Base-by-base conservation (phyloP, 2,888 invertebrate species). In the Cheilosia urbana region DNA sequence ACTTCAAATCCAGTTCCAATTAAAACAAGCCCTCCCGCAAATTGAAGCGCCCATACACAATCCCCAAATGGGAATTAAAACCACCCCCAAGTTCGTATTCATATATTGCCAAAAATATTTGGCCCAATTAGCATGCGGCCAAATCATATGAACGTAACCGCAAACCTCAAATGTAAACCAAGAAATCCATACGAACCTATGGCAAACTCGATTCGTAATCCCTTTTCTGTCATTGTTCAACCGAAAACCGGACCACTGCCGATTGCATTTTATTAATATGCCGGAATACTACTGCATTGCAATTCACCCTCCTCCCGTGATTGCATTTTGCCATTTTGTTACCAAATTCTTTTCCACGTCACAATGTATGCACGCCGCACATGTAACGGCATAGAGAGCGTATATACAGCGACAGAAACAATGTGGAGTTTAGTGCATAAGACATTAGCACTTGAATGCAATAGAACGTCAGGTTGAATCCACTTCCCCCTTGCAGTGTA, bases 361-460 rank as follows among this genome's bases (percentile, higher is more conserved):
- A 17, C 45, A 63, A 13, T 30, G 42, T 55, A 45, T 45, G 34
- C 19, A 21, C n/a, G n/a, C 15, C 55, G 21, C 45, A 55, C 19
- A 21, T 72, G 40, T 62, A 45, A 65, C 24, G 11, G 15, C 24
- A 24, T 24, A 15, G 24, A 15, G 1, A 0, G 15, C n/a, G n/a
- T n/a, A n/a, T 13, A 24, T 13, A 40, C 55, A 15, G n/a, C 21
- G 60, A 15, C 69, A 24, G 76, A 75, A 65, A 81, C 81, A 81
- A 81, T 76, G 76, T 65, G 65, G 60, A 82, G 40, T 78, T 78
- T 57, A 66, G 55, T 66, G 53, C 66, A 72, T 40, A 68, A 78
- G 82, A 57, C 82, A 83, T 78, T 78, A 57, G 60, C 77, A 83
- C 66, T 83, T 68, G 72, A 77, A 71, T 21, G 77, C 37, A 81